Evolutionary conservation across 2,888 invertebrate genomes (phyloP).

Genomic region (Fragum sueziense): DNA sequence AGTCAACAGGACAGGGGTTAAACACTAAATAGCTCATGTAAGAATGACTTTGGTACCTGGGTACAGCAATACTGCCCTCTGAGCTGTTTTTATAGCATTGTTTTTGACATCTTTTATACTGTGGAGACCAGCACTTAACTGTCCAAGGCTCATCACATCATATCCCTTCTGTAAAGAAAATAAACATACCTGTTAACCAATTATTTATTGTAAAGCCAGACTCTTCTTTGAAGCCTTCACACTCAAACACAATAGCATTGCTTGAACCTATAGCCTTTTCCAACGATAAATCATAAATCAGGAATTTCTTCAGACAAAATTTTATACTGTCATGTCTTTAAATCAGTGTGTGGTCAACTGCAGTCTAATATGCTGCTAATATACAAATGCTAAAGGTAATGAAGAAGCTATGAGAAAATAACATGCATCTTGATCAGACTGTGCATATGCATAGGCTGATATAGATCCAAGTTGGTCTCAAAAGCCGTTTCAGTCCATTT

Average conservation of each 20-base stretch:
- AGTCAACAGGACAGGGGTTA: no score
- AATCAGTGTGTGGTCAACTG: neutral
- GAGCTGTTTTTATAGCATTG: conserved; percentile 1
- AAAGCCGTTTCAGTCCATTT: no score
- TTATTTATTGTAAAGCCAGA: neutral
- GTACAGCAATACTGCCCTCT: neutral
- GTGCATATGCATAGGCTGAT: no score
- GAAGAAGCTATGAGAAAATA: no score
- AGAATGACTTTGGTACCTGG: no score
- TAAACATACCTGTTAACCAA: neutral
- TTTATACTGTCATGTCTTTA: neutral
- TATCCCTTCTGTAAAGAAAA: neutral
- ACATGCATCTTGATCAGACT: no score
- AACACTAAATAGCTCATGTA: no score
- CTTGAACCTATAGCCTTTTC: neutral
- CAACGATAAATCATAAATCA: neutral
- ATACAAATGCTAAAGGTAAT: no score
- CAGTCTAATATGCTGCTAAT: no score
- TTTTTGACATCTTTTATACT: neutral
- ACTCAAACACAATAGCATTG: neutral
- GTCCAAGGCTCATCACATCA: neutral
- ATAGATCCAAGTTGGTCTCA: no score
- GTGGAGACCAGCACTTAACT: conserved; percentile 5
- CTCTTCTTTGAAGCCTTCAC: neutral
- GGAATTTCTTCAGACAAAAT: neutral